Evolutionary conservation across 2,888 invertebrate genomes (phyloP), one percentile per base, ranked within the genome.

Genomic region (Psylliodes chrysocephalus): DNA sequence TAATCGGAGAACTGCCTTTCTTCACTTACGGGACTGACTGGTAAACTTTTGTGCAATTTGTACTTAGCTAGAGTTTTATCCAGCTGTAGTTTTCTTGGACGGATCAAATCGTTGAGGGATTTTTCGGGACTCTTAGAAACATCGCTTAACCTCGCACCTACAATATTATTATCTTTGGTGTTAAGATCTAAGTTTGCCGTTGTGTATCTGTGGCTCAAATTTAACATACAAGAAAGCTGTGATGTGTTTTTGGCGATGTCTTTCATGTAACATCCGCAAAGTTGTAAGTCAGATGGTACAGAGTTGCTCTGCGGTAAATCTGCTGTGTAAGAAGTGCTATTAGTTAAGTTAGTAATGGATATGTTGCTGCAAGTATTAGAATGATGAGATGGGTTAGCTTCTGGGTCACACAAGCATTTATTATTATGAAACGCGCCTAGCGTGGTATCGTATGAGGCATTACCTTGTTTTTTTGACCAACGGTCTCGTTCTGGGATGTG

Each of bases 1-100:
- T 78, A 82, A 73, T 83, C 83, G 0, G 80, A 75, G 68, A 82
- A 79, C 54, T 79, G 77, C 22, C 81, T 78, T 74, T 93, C 92
- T 76, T 93, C 93, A 55, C 90, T 91, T 0, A 93, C 92, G 0
- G 93, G 93, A 0, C 92, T 92, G 0, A 93, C 92, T 0, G 93
- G 93, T 70, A 93, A 88, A 2, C 92, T 92, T 74, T 92, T 91
- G 69, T 91, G 78, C 71, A 79, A 67, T 66, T 82, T 82, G 67
- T 79, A 82, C 70, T 82, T 79, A 59, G 76, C 71, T 75, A 83
- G 69, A 14, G 79, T 81, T 67, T 80, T 81, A 63, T 82, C 81
- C 40, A 82, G 55, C 63, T 79, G 75, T 38, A 82, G 71, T 64
- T 82, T 80, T 53, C 82, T 71, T 1, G 82, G 82, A 30, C 78